phyloP scores from a whole-genome alignment of 2,888 invertebrate genomes.

The Chironomus tentans region DNA sequence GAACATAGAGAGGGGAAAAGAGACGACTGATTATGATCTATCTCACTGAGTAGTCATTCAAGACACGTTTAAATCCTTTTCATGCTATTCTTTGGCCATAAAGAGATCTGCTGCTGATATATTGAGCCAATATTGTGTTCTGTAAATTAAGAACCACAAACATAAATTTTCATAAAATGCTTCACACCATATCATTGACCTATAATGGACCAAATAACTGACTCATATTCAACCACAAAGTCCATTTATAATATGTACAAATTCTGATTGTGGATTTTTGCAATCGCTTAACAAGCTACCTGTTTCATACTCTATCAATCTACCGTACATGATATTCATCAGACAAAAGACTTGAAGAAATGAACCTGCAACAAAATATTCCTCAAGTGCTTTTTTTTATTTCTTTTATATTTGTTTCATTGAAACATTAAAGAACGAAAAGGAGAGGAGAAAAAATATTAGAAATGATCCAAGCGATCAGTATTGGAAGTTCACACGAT shows the following conservation, averaged over 20 bases:
- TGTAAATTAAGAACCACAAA: neutral
- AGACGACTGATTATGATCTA: constrained; percentile 19
- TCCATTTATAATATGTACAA: neutral
- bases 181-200: neutral
- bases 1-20: neutral
- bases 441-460: neutral
- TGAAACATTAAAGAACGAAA: no score
- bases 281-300: neutral
- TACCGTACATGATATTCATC: no score
- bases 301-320: neutral
- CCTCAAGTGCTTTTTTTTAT: neutral
- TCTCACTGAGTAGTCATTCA: neutral
- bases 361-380: neutral
- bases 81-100: neutral
- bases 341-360: neutral
- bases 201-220: neutral
- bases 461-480: constrained; percentile 5
- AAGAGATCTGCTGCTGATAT: no score
- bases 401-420: neutral
- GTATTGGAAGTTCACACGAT: constrained; percentile 21
- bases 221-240: neutral
- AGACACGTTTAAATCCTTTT: no score
- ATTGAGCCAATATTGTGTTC: no score
- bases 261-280: neutral
- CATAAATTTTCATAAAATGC: neutral